Percentiles rank a stretch among this genome's conserved stretches.
phyloP scores from a whole-genome alignment of 2,113 vertebrate species.

The Erythrolamprus reginae region DNA sequence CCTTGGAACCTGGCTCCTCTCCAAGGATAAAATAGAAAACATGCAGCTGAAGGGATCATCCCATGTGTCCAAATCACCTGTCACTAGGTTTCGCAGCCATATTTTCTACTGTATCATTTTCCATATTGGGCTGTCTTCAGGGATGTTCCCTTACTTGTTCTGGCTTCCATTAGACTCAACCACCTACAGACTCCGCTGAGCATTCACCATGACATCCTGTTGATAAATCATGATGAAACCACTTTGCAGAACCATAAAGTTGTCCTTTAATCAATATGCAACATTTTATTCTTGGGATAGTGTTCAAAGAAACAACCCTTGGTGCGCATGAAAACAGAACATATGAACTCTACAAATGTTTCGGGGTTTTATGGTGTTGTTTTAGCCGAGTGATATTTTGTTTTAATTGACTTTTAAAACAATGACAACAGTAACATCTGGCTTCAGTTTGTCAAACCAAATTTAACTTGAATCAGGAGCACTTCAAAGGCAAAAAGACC shows the following conservation, averaged over 20 bases:
- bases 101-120: background rate
- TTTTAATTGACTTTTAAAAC: background rate
- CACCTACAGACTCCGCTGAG: background rate
- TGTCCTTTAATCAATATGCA: background rate
- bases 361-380: background rate
- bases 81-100: background rate
- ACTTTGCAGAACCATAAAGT: background rate
- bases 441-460: background rate
- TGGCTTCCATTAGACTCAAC: background rate
- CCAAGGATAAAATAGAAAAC: background rate
- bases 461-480: background rate
- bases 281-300: background rate
- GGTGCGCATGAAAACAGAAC: background rate
- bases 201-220: background rate
- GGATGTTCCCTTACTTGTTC: background rate
- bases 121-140: background rate
- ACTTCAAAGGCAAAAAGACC: conserved; percentile 9
- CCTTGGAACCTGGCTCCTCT: background rate
- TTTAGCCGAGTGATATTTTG: background rate
- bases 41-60: background rate
- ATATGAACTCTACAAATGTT: background rate
- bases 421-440: background rate
- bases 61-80: background rate
- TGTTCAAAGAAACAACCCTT: background rate
- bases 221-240: background rate